Conservation (phyloP, 2,888 invertebrate species). For the Dermolepida albohirtum region DNA sequence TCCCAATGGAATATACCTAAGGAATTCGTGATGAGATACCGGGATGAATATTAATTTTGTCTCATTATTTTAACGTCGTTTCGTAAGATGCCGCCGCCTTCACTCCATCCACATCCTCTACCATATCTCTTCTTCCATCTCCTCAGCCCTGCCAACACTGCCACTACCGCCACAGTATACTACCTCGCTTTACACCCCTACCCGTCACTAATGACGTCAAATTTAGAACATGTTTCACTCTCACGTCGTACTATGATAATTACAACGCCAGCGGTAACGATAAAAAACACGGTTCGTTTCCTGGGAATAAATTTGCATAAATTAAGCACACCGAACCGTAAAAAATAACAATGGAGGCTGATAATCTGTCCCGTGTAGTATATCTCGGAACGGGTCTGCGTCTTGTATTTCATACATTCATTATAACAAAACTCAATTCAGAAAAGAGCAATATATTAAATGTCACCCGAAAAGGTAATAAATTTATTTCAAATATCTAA, state of each 20-base stretch:
- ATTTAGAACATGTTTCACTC: conserved; percentile 18
- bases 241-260: conserved; percentile 2
- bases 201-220: conserved; percentile 13
- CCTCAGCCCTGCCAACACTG: no score
- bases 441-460: no score
- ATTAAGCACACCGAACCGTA: conserved; percentile 11
- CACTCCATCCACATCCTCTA: no score
- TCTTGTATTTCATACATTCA: no score
- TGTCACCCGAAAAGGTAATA: no score
- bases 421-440: no score
- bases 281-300: not conserved
- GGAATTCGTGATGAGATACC: not conserved
- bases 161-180: no score
- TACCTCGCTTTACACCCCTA: no score
- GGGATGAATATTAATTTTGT: conserved; percentile 31
- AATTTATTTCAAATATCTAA: no score
- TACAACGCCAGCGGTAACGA: conserved; percentile 3
- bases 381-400: not conserved
- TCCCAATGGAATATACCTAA: conserved; percentile 13
- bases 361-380: conserved; percentile 2
- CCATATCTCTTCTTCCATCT: no score
- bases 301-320: conserved; percentile 10
- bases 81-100: not conserved
- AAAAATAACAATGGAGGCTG: conserved; percentile 17
- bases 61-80: conserved; percentile 30